These are phyloP conservation scores for Actinemys pallida DNA, from an alignment of 2,113 vertebrate genomes.

Conservation along the genomic window DNA sequence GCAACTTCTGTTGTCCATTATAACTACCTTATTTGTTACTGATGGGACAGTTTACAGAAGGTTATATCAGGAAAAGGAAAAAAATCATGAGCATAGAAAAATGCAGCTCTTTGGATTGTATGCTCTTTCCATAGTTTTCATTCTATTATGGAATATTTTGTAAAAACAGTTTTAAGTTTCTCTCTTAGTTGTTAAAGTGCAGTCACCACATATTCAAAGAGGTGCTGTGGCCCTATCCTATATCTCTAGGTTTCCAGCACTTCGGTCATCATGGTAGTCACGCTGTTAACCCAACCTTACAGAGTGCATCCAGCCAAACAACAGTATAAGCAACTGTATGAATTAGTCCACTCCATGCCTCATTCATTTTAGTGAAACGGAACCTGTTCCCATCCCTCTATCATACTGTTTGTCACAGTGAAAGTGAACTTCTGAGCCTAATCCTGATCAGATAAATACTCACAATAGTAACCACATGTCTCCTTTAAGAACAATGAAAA, in stretches of 20 bases:
- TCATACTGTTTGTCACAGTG: not conserved
- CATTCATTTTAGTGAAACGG: not conserved
- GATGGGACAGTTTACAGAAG: conserved; percentile 31
- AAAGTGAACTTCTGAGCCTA: not conserved
- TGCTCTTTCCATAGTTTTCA: not conserved
- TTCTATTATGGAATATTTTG: not conserved
- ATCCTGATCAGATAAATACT: not conserved
- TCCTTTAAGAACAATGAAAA: not conserved
- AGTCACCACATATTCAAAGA: not conserved
- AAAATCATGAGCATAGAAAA: conserved; percentile 39
- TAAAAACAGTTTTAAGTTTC: not conserved
- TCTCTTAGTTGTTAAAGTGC: not conserved
- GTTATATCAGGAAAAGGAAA: conserved; percentile 4
- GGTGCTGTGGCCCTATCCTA: not conserved
- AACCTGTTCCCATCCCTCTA: not conserved
- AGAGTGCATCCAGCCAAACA: conserved; percentile 33
- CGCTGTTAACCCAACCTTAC: conserved; percentile 54
- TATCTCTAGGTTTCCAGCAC: conserved; percentile 35
- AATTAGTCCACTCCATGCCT: conserved; percentile 23
- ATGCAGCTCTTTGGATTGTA: not conserved
- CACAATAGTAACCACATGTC: not conserved
- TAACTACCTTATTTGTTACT: not conserved
- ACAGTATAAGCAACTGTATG: not conserved
- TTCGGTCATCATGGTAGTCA: conserved; percentile 27
- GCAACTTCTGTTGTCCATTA: not conserved